A percentile compares a stretch with the other conserved stretches of the same genome.
These are phyloP conservation scores for Cariama cristata DNA, from an alignment of 2,113 vertebrate species.

Conservation along the genomic window DNA sequence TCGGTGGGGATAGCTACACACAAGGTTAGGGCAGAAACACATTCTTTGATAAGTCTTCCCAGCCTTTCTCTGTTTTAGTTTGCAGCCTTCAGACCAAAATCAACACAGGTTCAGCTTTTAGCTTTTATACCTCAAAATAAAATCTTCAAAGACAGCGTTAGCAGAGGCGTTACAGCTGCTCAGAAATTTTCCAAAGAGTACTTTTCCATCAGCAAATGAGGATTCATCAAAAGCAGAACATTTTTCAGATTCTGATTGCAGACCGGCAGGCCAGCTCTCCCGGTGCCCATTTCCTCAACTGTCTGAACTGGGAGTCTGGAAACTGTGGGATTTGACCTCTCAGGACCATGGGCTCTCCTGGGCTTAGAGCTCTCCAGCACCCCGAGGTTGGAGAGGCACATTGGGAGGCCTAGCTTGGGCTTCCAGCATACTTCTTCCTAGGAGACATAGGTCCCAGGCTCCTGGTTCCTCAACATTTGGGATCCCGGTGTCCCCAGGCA, in stretches of 20 bases:
- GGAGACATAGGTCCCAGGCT: background rate
- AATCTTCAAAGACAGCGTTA: background rate
- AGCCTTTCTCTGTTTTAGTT: background rate
- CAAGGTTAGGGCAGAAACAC: background rate
- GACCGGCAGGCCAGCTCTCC: background rate
- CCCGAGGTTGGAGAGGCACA: background rate
- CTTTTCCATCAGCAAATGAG: background rate
- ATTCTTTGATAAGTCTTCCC: background rate
- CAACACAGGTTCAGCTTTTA: background rate
- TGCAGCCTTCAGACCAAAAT: background rate
- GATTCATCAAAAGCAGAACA: background rate
- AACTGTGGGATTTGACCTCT: background rate
- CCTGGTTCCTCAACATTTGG: background rate
- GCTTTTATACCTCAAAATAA: background rate
- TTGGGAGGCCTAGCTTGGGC: background rate
- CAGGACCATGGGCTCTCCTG: background rate
- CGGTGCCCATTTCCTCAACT: rapidly evolving
- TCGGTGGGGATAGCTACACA: background rate
- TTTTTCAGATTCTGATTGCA: background rate
- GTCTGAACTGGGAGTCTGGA: background rate
- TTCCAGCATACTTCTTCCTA: background rate
- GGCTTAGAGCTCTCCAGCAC: background rate
- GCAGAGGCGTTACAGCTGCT: background rate
- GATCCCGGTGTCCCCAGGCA: background rate
- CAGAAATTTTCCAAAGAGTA: background rate